phyloP scores from a whole-genome alignment of 2,797 vertebrate genomes.

The Octomys mimax region DNA sequence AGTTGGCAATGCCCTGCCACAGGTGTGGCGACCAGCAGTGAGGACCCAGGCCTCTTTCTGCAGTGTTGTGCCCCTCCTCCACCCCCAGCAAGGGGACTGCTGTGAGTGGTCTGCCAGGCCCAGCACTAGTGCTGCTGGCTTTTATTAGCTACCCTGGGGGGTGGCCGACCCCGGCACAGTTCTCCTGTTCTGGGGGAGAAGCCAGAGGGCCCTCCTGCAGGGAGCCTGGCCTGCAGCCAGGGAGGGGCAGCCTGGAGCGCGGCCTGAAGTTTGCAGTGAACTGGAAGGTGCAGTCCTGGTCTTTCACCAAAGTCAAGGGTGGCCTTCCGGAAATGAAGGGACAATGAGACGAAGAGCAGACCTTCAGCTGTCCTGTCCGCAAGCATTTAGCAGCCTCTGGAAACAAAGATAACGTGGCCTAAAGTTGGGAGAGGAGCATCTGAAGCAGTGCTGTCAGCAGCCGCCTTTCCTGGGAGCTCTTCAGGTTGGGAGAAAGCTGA shows the following conservation, averaged over 20 bases:
- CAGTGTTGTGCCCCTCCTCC: no score
- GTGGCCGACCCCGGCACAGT: background rate
- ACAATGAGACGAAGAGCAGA: background rate
- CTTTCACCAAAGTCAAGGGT: background rate
- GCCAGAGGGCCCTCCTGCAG: background rate
- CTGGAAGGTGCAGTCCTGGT: background rate
- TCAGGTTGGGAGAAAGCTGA: background rate
- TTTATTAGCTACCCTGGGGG: background rate
- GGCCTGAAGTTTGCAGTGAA: background rate
- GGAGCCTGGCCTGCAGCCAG: no score
- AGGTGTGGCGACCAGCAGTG: background rate
- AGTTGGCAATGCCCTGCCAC: background rate
- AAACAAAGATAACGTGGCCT: background rate
- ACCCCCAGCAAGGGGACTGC: no score
- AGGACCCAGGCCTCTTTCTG: background rate
- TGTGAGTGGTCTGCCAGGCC: background rate
- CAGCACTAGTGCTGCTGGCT: background rate
- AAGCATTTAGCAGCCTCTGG: background rate
- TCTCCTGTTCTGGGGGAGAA: background rate
- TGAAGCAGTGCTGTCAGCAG: background rate
- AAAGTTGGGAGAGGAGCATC: background rate
- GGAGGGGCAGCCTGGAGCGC: background rate
- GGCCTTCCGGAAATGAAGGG: background rate
- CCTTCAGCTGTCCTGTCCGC: background rate
- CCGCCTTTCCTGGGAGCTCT: background rate